Evolutionary conservation across 2,888 invertebrate species (phyloP).

Genomic region (Margaritifera margaritifera): DNA sequence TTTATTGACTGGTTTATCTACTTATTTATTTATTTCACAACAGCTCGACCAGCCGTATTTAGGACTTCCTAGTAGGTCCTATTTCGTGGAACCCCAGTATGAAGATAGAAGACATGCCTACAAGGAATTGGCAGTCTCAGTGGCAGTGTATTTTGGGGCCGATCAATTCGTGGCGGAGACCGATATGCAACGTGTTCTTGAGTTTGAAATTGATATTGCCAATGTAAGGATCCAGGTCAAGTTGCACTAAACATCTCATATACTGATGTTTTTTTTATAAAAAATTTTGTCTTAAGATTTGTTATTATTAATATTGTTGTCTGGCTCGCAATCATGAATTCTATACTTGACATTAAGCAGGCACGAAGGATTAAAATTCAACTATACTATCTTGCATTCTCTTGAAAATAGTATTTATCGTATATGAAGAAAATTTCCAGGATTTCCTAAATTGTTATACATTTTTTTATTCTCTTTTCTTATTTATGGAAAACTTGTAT

Average conservation of each 20-base stretch:
- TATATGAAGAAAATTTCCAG: no score
- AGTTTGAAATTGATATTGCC: conserved; percentile 91
- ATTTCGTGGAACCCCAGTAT: conserved; percentile 77
- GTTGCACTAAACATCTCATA: no score
- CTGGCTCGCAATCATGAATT: no score
- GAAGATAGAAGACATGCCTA: conserved; percentile 84
- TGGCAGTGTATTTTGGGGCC: conserved; percentile 87
- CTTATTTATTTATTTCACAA: background rate
- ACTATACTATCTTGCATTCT: no score
- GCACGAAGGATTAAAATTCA: no score
- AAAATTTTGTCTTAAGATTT: no score
- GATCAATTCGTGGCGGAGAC: conserved; percentile 79
- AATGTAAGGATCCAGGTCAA: conserved; percentile 80
- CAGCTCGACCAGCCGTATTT: conserved; percentile 91
- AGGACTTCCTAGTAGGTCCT: conserved; percentile 86
- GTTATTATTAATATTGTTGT: no score
- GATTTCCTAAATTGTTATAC: background rate
- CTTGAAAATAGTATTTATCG: no score
- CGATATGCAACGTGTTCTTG: conserved; percentile 84
- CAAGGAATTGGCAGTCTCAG: conserved; percentile 86
- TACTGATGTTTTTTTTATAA: no score
- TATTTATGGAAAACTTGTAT: no score
- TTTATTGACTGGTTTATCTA: background rate
- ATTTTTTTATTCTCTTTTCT: background rate
- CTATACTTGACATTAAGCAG: no score